A percentile compares a stretch with the other conserved stretches of the same genome.
phyloP scores from a whole-genome alignment of 1,140 invertebrate genomes.

The Vollenhovia emeryi region DNA sequence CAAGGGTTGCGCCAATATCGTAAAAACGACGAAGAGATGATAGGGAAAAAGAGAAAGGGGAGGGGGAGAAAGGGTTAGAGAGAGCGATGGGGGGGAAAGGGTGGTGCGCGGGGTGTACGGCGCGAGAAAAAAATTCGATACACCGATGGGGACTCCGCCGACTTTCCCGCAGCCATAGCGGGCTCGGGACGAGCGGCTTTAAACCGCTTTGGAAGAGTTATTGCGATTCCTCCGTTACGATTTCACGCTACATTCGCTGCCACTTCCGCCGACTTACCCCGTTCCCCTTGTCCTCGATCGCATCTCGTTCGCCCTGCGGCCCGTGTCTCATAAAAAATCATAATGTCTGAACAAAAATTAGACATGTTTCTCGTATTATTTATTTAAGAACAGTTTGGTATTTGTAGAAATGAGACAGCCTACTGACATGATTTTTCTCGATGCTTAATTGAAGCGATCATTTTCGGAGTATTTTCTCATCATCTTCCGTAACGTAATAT shows the following conservation, averaged over 20 bases:
- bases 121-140: slow-evolving; percentile 44
- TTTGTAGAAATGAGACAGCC: background rate
- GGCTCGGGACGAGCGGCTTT: slow-evolving; percentile 33
- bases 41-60: background rate
- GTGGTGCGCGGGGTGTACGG: background rate
- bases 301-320: background rate
- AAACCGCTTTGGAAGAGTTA: slow-evolving; percentile 71
- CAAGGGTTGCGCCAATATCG: slow-evolving; percentile 49
- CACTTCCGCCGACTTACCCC: slow-evolving; percentile 45
- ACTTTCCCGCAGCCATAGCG: slow-evolving; percentile 22
- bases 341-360: background rate
- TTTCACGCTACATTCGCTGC: slow-evolving; percentile 63
- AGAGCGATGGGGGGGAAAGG: background rate
- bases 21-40: slow-evolving; percentile 43
- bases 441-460: slow-evolving; percentile 1
- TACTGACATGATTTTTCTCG: background rate
- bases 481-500: background rate
- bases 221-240: slow-evolving; percentile 63
- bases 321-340: slow-evolving; percentile 23
- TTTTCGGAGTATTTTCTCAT: background rate
- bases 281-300: slow-evolving; percentile 1
- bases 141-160: slow-evolving; percentile 4
- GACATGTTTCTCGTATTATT: background rate
- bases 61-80: background rate
- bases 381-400: background rate